Evolutionary conservation across 2,888 invertebrate species (phyloP), one percentile per base, ranked within the genome.

Genomic region (Drosophila melanosoma): DNA sequence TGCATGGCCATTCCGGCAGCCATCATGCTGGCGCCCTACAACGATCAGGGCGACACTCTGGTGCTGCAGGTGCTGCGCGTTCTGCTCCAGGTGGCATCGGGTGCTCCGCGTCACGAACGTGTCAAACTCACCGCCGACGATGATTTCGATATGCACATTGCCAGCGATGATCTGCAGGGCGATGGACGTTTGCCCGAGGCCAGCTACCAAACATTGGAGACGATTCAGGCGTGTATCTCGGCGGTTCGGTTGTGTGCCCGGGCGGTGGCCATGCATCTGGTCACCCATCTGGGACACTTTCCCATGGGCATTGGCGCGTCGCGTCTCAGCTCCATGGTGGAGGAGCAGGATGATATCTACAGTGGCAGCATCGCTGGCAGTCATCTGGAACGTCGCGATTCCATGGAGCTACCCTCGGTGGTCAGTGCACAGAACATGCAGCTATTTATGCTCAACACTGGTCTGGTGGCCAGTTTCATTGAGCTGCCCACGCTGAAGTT

Each of bases 241-340:
- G 94, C 96, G 1, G 95, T 96, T 45, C 94, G 94, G 66, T 92
- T 94, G 57, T 95, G 94, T 71, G 94, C 94, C 2, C 94, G 94
- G 76, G 94, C 94, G 0, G 94, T 95, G 8, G 90, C 98, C 91
- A 96, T 96, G 82, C 98, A 99, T 93, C 94, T 99, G 82, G 96
- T 99, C 8, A 96, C 98, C 79, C 98, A 98, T 94, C 94, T 99
- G 81, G 98, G 98, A 0, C 99, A 99, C 93, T 99, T 99, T 94
- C 99, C 99, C 17, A 96, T 98, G 94, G 97, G 97, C 73, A 96
- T 96, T 57, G 97, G 97, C 61, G 98, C 98, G 0, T 96, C 98
- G 54, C 95, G 98, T 72, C 94, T 98, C 29, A 97, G 98, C 77
- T 98, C 98, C 0, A 94, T 97, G 86, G 98, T 99, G 17, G 97